Base-by-base conservation (phyloP, 2,113 vertebrate genomes). In the Pleuronectes platessa region DNA sequence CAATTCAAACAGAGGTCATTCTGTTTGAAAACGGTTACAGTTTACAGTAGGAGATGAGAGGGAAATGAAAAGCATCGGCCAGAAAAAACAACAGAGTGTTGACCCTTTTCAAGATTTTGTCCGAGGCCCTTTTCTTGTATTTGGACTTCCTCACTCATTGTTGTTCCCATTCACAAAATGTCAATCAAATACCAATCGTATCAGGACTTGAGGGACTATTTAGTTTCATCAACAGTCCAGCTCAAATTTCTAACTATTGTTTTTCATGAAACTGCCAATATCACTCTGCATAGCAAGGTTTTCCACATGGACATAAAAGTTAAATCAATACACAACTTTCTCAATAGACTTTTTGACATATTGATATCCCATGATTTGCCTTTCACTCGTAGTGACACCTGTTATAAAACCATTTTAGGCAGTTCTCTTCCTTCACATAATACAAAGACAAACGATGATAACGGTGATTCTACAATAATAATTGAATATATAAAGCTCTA, bases 1-100 rank as follows among this genome's bases (percentile, higher is more conserved):
- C 65, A 71, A 64, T 17, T 77, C 68, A 85, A 71, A 79, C 63
- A 66, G 20, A 78, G 70, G 77, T 76, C 53, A 56, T 26, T 21
- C 6, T 7, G 10, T 71, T 77, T 10, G 27, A 12, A 55, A 54
- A 66, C 23, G 61, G 42, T 61, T 68, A 61, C 72, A 45, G 51
- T 68, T 45, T 61, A 53, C 27, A 35, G 21, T 14, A 21, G 71
- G 40, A 37, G 47, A 62, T 42, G 21, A 23, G 58, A 13, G 40
- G 10, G 6, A 54, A 72, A 21, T 8, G 6, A 31, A 31, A 31
- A 31, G 31, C 31, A 31, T 2, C 1, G 2, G 21, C 17, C 18
- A 12, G 14, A 82, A 64, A 53, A 37, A 14, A 68, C 26, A 20
- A 18, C 18, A 37, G 2, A 17, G 14, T 71, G n/a, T 2, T 1